Percentiles rank a stretch among this genome's conserved stretches.
These are phyloP conservation scores for Melanerpes formicivorus DNA, from an alignment of 2,113 vertebrate genomes.

Conservation along the genomic window DNA sequence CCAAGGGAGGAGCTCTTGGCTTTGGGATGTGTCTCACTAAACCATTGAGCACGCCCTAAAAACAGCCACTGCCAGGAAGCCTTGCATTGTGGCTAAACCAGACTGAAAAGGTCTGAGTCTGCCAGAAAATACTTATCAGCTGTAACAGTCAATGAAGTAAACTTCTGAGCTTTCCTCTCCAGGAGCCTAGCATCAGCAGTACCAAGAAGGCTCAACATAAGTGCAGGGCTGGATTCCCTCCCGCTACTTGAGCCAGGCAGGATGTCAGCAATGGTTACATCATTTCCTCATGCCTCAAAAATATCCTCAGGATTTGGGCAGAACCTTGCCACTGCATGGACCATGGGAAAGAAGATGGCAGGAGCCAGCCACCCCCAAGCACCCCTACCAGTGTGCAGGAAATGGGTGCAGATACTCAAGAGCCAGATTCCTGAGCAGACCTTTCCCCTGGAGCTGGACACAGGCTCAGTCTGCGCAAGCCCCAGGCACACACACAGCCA, in stretches of 20 bases:
- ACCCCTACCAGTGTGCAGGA: neutral
- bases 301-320: neutral
- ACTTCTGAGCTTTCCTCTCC: neutral
- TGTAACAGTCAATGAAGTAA: neutral
- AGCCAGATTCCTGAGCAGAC: neutral
- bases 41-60: neutral
- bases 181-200: neutral
- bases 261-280: rapidly evolving
- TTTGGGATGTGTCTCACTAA: neutral
- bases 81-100: rapidly evolving
- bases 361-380: neutral
- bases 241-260: neutral
- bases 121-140: neutral
- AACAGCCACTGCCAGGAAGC: neutral
- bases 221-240: neutral
- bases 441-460: rapidly evolving
- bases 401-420: neutral
- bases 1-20: neutral
- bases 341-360: neutral
- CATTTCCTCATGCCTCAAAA: conserved; percentile 22
- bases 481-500: rapidly evolving
- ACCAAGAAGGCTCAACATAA: neutral
- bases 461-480: rapidly evolving
- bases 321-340: rapidly evolving
- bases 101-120: neutral